Conservation (phyloP, 2,113 vertebrate species). For the Pterophyllum scalare region DNA sequence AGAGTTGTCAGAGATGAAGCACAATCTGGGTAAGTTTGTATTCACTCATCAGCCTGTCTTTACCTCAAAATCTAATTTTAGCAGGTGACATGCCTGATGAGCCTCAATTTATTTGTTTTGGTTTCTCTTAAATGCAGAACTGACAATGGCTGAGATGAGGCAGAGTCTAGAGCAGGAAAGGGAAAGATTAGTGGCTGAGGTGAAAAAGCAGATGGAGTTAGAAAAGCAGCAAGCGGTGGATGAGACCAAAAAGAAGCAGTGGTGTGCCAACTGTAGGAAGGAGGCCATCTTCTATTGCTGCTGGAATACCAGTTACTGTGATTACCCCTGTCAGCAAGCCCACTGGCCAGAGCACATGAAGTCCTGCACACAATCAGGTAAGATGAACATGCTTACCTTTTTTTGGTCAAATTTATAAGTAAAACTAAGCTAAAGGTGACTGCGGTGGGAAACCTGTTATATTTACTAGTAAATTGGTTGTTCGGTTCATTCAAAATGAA, state of each 20-base stretch:
- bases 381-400: not conserved
- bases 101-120: not conserved
- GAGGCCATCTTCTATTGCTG: conserved; percentile 99
- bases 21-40: conserved; percentile 88
- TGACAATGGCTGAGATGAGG: conserved; percentile 98
- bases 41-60: not conserved
- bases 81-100: not conserved
- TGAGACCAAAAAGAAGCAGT: conserved; percentile 98
- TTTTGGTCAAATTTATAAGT: not conserved
- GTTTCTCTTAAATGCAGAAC: conserved; percentile 76
- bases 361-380: conserved; percentile 98
- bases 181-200: conserved; percentile 92
- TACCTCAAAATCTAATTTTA: not conserved
- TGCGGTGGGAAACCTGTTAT: not conserved
- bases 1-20: conserved; percentile 97
- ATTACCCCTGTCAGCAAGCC: conserved; percentile 97
- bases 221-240: conserved; percentile 96
- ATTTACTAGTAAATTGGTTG: not conserved
- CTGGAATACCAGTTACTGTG: conserved; percentile 99
- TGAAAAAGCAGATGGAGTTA: conserved; percentile 93
- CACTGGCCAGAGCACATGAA: conserved; percentile 99
- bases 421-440: not conserved
- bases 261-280: conserved; percentile 97
- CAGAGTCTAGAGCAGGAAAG: conserved; percentile 96
- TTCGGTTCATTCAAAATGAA: not conserved